Conservation (phyloP, 2,888 invertebrate genomes). For the Drosophila diplacantha region DNA sequence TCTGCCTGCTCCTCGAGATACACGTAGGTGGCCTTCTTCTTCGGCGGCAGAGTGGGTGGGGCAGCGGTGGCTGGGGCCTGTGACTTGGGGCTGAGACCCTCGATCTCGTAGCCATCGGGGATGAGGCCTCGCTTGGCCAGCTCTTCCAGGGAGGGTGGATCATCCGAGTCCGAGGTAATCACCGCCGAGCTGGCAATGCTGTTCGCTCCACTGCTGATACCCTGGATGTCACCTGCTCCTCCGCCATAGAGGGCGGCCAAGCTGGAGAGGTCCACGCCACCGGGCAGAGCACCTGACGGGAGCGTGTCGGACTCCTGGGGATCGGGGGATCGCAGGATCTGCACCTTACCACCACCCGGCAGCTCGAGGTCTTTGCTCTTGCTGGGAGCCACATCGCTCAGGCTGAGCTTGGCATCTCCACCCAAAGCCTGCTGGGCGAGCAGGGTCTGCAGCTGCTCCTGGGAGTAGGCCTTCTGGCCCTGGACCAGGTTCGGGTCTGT, state of each 20-base stretch:
- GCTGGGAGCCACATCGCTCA: slow-evolving; percentile 71
- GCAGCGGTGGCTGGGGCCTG: slow-evolving; percentile 76
- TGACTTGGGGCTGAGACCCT: slow-evolving; percentile 84
- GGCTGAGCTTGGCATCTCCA: slow-evolving; percentile 53
- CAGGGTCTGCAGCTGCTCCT: slow-evolving; percentile 78
- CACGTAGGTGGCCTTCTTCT: slow-evolving; percentile 91
- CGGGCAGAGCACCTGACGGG: slow-evolving; percentile 71
- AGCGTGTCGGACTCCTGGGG: slow-evolving; percentile 80
- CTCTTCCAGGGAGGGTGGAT: slow-evolving; percentile 86
- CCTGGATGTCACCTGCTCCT: slow-evolving; percentile 61
- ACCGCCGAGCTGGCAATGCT: slow-evolving; percentile 78
- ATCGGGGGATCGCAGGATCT: slow-evolving; percentile 83
- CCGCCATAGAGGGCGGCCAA: slow-evolving; percentile 75
- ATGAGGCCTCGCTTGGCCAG: slow-evolving; percentile 86
- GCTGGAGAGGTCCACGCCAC: slow-evolving; percentile 74
- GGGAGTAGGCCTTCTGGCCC: slow-evolving; percentile 79
- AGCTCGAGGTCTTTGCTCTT: slow-evolving; percentile 84
- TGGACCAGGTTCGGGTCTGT: slow-evolving; percentile 84
- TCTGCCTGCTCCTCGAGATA: slow-evolving; percentile 91
- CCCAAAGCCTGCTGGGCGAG: slow-evolving; percentile 67
- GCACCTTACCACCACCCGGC: slow-evolving; percentile 86
- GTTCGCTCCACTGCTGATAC: slow-evolving; percentile 70
- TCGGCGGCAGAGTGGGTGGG: slow-evolving; percentile 79
- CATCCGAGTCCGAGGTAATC: slow-evolving; percentile 79
- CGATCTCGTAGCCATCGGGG: slow-evolving; percentile 89